These are phyloP conservation scores for Lasius platythorax DNA, from an alignment of 2,888 invertebrate species.

Conservation along the genomic window DNA sequence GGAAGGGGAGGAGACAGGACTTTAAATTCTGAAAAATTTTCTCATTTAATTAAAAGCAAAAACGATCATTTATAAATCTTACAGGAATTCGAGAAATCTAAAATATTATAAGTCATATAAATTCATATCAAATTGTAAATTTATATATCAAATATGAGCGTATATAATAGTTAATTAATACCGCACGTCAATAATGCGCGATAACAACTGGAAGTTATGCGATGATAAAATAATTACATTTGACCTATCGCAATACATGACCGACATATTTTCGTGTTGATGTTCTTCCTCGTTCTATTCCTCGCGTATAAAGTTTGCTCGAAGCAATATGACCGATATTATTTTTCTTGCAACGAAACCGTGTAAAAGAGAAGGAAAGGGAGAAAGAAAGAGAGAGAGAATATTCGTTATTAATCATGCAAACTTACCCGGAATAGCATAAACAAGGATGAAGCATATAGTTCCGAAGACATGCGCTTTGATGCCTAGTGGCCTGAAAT, in stretches of 20 bases:
- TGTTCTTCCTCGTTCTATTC: background rate
- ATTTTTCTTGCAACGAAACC: background rate
- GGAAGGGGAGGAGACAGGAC: background rate
- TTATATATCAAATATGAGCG: background rate
- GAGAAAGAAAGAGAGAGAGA: background rate
- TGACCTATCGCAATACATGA: background rate
- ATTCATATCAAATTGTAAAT: background rate
- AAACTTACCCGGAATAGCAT: conserved; percentile 90
- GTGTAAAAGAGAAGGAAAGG: background rate
- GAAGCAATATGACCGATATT: background rate
- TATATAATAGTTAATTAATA: background rate
- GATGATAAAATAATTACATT: background rate
- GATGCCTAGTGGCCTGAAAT: conserved; percentile 88
- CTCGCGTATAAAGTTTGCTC: background rate
- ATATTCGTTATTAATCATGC: conserved; percentile 34
- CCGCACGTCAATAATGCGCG: background rate
- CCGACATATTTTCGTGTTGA: background rate
- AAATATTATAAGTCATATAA: background rate
- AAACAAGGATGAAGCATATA: conserved; percentile 91
- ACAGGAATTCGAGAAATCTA: background rate
- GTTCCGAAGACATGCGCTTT: conserved; percentile 89
- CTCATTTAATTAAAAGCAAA: background rate
- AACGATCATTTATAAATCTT: background rate
- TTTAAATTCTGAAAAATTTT: background rate
- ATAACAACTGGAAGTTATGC: background rate